Base-by-base conservation (phyloP, 2,113 vertebrate genomes). In the Acrocephalus arundinaceus region DNA sequence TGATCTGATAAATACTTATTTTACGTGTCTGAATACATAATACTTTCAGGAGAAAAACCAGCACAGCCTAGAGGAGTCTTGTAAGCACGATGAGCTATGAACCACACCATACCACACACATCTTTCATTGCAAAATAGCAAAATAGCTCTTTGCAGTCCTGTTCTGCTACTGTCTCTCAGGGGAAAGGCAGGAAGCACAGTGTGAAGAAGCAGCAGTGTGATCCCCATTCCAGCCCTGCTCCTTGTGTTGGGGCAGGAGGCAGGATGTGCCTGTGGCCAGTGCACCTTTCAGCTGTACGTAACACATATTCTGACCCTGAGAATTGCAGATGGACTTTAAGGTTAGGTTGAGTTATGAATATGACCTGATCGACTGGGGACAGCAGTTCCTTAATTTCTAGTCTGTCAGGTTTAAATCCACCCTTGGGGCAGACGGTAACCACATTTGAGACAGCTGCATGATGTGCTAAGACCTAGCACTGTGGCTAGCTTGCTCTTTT, bases 91-190 rank as follows among this genome's bases (percentile, higher is more conserved):
- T 41, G 65, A 84, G 28, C 41, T 68, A 16, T 10, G 39, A 49
- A 65, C 11, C 3, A 0, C 19, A 9, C 13, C 3, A 0, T 16
- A 9, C 13, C 27, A n/a, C 3, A 3, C 9, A 24, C 0, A 1
- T 25, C 15, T 91, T 79, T 65, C 65, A 23, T 46, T n/a, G n/a
- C n/a, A n/a, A n/a, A n/a, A n/a, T n/a, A n/a, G 31, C 17, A 35
- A 45, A 89, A 49, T 0, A 85, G 24, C 4, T 52, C 68, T 85
- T 65, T 85, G 31, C 54, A 41, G 31, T 52, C 45, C 59, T 67
- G 28, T 49, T 88, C 35, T 10, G 2, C 71, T 54, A 5, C 49
- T 61, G 22, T 49, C 35, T 49, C 18, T 4, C 0, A 2, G 45
- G 28, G 6, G 10, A 71, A 65, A 63, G 33, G 57, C 15, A 89